A percentile compares a stretch with the other conserved stretches of the same genome.
Conservation (phyloP, 2,888 invertebrate species). For the Apoda limacodes region DNA sequence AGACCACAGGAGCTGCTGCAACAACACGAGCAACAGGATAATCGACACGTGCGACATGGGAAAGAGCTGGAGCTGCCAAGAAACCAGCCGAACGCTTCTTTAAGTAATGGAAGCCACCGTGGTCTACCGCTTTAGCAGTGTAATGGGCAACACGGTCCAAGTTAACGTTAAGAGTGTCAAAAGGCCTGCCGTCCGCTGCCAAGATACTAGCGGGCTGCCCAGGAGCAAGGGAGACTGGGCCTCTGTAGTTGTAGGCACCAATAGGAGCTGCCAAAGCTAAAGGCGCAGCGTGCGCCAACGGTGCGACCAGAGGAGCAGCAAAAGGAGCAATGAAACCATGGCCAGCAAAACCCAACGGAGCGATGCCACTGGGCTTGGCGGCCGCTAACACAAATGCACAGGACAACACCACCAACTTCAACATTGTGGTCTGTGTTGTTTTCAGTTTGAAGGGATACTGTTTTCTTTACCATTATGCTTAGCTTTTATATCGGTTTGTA, state of each 20-base stretch:
- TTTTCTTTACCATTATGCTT: conserved; percentile 11
- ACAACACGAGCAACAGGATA: conserved; percentile 28
- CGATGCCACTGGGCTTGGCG: conserved; percentile 48
- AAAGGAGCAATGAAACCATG: conserved; percentile 19
- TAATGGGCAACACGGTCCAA: conserved; percentile 52
- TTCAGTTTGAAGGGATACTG: conserved; percentile 46
- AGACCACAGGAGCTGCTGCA: conserved; percentile 21
- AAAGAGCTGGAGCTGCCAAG: conserved; percentile 30
- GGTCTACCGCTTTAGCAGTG: conserved; percentile 46
- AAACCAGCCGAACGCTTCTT: conserved; percentile 49
- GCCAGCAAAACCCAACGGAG: conserved; percentile 20
- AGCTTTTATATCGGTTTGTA: conserved; percentile 50
- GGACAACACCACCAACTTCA: conserved; percentile 73
- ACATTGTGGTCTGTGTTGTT: conserved; percentile 68
- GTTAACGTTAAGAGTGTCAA: conserved; percentile 60
- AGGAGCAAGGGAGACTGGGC: conserved; percentile 54
- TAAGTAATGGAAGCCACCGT: conserved; percentile 33
- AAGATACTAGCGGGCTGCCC: conserved; percentile 57
- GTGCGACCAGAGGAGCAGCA: conserved; percentile 20
- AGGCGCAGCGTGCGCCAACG: conserved; percentile 24
- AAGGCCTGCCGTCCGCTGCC: conserved; percentile 55
- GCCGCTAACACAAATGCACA: conserved; percentile 69
- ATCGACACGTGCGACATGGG: conserved; percentile 30
- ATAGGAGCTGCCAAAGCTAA: conserved; percentile 30
- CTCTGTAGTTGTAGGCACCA: conserved; percentile 51